Conservation (phyloP, 2,888 invertebrate genomes). For the Dicyrtomina minuta region DNA sequence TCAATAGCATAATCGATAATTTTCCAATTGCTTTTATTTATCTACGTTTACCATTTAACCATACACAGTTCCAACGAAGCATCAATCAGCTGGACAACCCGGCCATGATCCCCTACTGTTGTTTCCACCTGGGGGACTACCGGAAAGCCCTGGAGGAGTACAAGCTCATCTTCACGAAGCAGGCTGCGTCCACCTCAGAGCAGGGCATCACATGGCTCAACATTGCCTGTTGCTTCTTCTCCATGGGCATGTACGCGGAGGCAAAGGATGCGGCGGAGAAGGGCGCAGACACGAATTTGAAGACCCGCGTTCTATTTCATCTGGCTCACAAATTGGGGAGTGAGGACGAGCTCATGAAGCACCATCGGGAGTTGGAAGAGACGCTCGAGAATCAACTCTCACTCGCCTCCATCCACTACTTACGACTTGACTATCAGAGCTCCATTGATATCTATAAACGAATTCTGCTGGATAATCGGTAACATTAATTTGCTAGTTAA, state of each 20-base stretch:
- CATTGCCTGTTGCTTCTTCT: conserved; percentile 92
- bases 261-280: conserved; percentile 65
- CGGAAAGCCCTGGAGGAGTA: conserved; percentile 76
- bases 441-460: conserved; percentile 98
- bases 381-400: conserved; percentile 92
- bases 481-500: conserved; percentile 44
- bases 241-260: conserved; percentile 80
- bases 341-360: conserved; percentile 81
- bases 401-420: conserved; percentile 92
- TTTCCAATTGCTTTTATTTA: conserved; percentile 22
- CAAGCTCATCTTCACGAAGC: conserved; percentile 58
- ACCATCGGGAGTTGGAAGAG: conserved; percentile 82
- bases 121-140: conserved; percentile 94
- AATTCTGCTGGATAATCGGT: conserved; percentile 87
- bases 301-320: conserved; percentile 85
- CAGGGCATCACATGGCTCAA: conserved; percentile 66
- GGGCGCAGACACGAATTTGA: conserved; percentile 66
- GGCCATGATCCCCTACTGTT: conserved; percentile 84
- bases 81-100: conserved; percentile 56
- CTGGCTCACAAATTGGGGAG: conserved; percentile 82
- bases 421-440: conserved; percentile 95
- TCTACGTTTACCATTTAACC: too few species aligned
- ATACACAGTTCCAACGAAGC: conserved; percentile 61
- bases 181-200: conserved; percentile 56
- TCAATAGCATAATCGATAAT: neutral